A percentile compares a stretch with the other conserved stretches of the same genome.
phyloP scores from a whole-genome alignment of 2,113 vertebrate species.

The Pteropus alecto region DNA sequence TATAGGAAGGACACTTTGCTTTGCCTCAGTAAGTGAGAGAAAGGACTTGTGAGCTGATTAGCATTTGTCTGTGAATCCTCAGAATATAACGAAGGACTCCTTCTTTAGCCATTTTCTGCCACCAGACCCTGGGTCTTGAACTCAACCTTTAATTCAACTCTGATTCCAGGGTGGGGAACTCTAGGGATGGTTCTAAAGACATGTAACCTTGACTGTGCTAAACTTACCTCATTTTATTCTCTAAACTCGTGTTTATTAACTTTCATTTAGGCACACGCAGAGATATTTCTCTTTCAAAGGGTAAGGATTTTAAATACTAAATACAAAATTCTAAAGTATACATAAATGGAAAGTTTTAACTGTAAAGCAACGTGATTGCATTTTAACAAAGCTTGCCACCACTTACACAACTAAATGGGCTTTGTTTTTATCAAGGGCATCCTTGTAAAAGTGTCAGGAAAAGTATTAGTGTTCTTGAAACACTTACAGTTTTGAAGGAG shows the following conservation, averaged over 20 bases:
- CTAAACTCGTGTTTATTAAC: neutral
- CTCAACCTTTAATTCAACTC: neutral
- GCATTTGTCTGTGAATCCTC: neutral
- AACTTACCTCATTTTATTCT: conserved; percentile 22
- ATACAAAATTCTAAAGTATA: neutral
- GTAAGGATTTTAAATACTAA: conserved; percentile 5
- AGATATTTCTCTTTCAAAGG: neutral
- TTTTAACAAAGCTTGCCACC: neutral
- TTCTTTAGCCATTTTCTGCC: neutral
- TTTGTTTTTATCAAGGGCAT: neutral
- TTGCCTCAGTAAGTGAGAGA: neutral
- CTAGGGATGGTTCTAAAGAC: neutral
- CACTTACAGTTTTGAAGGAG: neutral
- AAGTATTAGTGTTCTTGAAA: neutral
- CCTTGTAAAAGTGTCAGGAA: neutral
- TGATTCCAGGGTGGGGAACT: neutral
- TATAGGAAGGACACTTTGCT: neutral
- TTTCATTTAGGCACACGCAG: neutral
- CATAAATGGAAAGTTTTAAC: neutral
- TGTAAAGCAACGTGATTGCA: neutral
- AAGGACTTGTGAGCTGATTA: neutral
- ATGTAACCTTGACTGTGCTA: neutral
- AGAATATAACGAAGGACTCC: neutral
- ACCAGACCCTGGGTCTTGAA: neutral
- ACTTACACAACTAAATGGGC: neutral